phyloP scores from a whole-genome alignment of 2,797 vertebrate species.

The Gouania willdenowi region DNA sequence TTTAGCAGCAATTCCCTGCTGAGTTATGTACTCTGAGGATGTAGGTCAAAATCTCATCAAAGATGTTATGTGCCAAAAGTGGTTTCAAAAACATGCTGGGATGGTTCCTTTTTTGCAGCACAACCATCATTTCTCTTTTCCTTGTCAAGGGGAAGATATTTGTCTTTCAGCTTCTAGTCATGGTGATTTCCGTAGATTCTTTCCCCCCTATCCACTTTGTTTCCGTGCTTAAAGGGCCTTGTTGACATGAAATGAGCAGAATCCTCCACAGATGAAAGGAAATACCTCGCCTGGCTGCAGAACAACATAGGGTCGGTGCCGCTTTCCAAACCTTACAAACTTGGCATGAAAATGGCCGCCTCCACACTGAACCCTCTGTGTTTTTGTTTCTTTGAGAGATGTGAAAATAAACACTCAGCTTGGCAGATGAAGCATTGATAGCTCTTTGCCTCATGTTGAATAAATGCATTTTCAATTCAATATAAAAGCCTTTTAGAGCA shows the following conservation, averaged over 20 bases:
- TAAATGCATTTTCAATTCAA: conserved; percentile 40
- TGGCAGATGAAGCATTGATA: conserved; percentile 41
- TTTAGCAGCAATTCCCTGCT: conserved; percentile 11
- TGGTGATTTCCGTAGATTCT: conserved; percentile 30
- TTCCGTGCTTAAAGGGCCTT: conserved; percentile 51
- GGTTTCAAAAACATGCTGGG: conserved; percentile 23
- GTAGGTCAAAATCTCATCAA: conserved; percentile 6
- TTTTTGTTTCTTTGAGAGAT: conserved; percentile 57
- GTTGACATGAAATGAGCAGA: conserved; percentile 64
- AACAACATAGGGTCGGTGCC: conserved; percentile 42
- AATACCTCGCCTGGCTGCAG: conserved; percentile 51
- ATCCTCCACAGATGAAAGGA: conserved; percentile 62
- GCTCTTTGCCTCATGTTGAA: conserved; percentile 34
- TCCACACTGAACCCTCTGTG: conserved; percentile 39
- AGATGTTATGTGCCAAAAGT: conserved; percentile 21
- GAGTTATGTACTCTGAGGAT: conserved; percentile 4
- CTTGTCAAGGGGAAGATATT: conserved; percentile 23
- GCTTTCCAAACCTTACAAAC: conserved; percentile 46
- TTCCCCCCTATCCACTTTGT: conserved; percentile 21
- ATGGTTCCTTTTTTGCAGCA: conserved; percentile 53
- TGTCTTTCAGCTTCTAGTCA: conserved; percentile 54
- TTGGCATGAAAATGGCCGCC: conserved; percentile 47
- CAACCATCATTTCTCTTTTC: conserved; percentile 18
- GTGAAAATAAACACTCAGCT: conserved; percentile 66
- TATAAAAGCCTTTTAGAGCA: too few relatives aligned